Conservation (phyloP, 2,888 invertebrate species). For the Cerastoderma edule region DNA sequence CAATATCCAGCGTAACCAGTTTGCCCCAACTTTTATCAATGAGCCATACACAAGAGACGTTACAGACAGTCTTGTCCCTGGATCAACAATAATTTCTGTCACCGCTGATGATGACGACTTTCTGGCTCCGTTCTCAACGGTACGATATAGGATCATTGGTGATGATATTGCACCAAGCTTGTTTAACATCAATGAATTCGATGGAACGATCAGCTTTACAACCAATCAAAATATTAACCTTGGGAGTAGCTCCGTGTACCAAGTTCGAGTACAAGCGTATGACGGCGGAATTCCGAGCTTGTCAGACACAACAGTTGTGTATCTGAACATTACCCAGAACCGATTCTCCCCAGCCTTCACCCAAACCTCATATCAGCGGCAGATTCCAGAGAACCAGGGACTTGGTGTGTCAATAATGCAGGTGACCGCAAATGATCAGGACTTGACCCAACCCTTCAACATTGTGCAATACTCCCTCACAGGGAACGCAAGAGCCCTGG, state of each 20-base stretch:
- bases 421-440: conserved; percentile 64
- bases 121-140: conserved; percentile 68
- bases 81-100: conserved; percentile 58
- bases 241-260: conserved; percentile 61
- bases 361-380: conserved; percentile 35
- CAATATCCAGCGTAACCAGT: conserved; percentile 70
- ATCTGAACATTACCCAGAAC: conserved; percentile 78
- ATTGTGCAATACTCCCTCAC: conserved; percentile 66
- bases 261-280: conserved; percentile 74
- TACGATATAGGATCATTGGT: conserved; percentile 77
- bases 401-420: conserved; percentile 59
- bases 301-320: conserved; percentile 70
- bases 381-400: conserved; percentile 63
- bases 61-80: conserved; percentile 52
- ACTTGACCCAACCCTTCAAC: conserved; percentile 71
- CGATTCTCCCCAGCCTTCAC: conserved; percentile 71
- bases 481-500: conserved; percentile 63
- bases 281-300: conserved; percentile 75
- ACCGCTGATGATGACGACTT: conserved; percentile 66
- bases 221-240: conserved; percentile 47
- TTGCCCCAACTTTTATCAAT: conserved; percentile 72
- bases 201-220: conserved; percentile 63
- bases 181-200: conserved; percentile 70
- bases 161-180: conserved; percentile 71
- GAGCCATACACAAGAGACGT: conserved; percentile 65